These are phyloP conservation scores for Caenorhabditis virilis DNA, from an alignment of 2,888 invertebrate species.

Conservation along the genomic window DNA sequence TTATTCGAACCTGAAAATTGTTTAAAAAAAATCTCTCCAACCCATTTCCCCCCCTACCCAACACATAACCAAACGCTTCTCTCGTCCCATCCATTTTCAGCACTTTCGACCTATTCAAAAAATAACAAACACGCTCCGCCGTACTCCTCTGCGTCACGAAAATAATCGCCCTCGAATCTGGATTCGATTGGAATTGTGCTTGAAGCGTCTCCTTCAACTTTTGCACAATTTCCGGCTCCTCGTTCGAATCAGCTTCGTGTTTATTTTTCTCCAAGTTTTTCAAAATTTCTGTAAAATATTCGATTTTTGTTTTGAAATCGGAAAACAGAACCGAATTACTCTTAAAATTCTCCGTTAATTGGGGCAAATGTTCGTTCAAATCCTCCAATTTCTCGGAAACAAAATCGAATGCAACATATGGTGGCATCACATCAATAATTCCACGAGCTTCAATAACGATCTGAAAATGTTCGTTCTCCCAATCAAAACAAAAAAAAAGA, in stretches of 20 bases:
- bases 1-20: constrained; percentile 15
- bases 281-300: constrained; percentile 2
- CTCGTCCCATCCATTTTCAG: not conserved
- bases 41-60: constrained; percentile 11
- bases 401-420: constrained; percentile 13
- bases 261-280: not conserved
- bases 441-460: constrained; percentile 17
- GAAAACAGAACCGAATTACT: not conserved
- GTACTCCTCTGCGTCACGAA: constrained; percentile 45
- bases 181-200: constrained; percentile 18
- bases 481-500: no score
- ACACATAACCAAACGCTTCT: constrained; percentile 24
- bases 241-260: constrained; percentile 4
- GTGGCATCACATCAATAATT: constrained; percentile 34
- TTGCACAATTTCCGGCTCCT: constrained; percentile 14
- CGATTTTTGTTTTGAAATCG: not conserved
- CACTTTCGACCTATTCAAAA: constrained; percentile 24
- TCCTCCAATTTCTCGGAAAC: constrained; percentile 1
- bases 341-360: no score
- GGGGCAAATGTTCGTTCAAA: not conserved
- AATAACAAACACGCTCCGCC: constrained; percentile 34
- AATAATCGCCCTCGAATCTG: constrained; percentile 38
- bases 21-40: not conserved
- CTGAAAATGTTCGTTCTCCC: constrained; percentile 2
- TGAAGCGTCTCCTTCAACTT: constrained; percentile 14